Base-by-base conservation (phyloP, 2,888 invertebrate species). In the Encarsia formosa region DNA sequence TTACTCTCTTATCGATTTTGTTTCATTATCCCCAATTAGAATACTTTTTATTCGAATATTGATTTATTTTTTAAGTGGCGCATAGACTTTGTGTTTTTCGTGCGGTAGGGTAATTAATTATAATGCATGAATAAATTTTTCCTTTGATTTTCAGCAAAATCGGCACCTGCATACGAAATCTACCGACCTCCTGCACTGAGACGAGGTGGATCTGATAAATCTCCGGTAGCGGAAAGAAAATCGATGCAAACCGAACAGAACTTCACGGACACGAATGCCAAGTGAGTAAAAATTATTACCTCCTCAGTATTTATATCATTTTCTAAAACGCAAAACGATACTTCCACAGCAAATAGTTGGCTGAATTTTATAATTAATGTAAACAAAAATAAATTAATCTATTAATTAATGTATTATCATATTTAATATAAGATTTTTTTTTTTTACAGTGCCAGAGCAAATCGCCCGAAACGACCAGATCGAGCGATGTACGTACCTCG, bases 401-500 rank as follows among this genome's bases (percentile, higher is more conserved):
- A 2, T 4, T 31, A 19, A 6, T 31, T 16, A 26, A 31, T 16
- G 5, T 24, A 41, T 38, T 6, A 22, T 26, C 23, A 22, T 22
- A 47, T 19, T 48, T 5, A 45, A 15, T 42, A 22, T 45, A 31
- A 16, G 9, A 20, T 19, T 9, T 16, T 38, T 19, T 26, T 26
- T 11, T 8, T 26, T 26, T 26, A 16, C n/a, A n/a, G n/a, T n/a
- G n/a, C n/a, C 58, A 70, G 70, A 16, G 13, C 41, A 51, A 61
- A 61, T 13, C 66, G 61, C 32, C 69, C 66, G 38, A 81, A 84
- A 52, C 81, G 88, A 60, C 89, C 89, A 41, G 89, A 89, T 73
- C 82, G 85, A 34, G 87, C 87, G 18, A 84, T 88, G 44, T 90
- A 89, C 77, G 84, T 89, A 56, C 89, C 89, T 54, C 79, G 86